phyloP scores from a whole-genome alignment of 2,888 invertebrate genomes.

The Camponotus fellah region DNA sequence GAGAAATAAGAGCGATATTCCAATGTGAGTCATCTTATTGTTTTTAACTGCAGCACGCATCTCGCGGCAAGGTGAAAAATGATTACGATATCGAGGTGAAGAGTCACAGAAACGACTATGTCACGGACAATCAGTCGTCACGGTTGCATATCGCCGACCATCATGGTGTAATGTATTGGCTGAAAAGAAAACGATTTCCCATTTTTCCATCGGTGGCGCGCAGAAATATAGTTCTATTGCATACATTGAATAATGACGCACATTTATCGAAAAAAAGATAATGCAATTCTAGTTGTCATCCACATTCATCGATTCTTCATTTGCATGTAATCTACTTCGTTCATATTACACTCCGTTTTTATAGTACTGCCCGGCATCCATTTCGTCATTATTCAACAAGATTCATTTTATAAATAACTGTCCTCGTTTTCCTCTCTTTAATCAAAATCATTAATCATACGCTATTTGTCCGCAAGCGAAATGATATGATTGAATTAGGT shows the following conservation, averaged over 20 bases:
- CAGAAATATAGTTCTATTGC: slow-evolving; percentile 40
- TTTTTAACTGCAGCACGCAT: slow-evolving; percentile 17
- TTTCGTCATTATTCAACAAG: slow-evolving; percentile 30
- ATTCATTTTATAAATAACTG: slow-evolving; percentile 40
- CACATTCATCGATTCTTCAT: slow-evolving; percentile 54
- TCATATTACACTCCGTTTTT: slow-evolving; percentile 42
- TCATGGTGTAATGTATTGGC: slow-evolving; percentile 35
- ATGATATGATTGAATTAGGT: slow-evolving; percentile 8
- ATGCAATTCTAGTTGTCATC: slow-evolving; percentile 47
- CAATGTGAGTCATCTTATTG: neutral
- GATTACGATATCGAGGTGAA: slow-evolving; percentile 43
- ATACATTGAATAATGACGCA: slow-evolving; percentile 39
- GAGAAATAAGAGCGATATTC: slow-evolving; percentile 22
- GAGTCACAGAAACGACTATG: slow-evolving; percentile 25
- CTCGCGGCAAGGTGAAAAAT: slow-evolving; percentile 25
- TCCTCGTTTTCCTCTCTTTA: neutral
- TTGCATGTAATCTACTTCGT: slow-evolving; percentile 54
- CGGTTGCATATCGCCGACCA: slow-evolving; percentile 9
- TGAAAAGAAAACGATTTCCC: slow-evolving; percentile 32
- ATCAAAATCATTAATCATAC: slow-evolving; percentile 26
- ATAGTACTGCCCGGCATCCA: slow-evolving; percentile 4
- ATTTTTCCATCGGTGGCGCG: slow-evolving; percentile 12
- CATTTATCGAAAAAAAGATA: slow-evolving; percentile 51
- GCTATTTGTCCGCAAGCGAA: neutral
- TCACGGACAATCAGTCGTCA: slow-evolving; percentile 46